Evolutionary conservation across 2,797 vertebrate genomes (phyloP), one percentile per base, ranked within the genome.

Genomic region (Pipistrellus pipistrellus): DNA sequence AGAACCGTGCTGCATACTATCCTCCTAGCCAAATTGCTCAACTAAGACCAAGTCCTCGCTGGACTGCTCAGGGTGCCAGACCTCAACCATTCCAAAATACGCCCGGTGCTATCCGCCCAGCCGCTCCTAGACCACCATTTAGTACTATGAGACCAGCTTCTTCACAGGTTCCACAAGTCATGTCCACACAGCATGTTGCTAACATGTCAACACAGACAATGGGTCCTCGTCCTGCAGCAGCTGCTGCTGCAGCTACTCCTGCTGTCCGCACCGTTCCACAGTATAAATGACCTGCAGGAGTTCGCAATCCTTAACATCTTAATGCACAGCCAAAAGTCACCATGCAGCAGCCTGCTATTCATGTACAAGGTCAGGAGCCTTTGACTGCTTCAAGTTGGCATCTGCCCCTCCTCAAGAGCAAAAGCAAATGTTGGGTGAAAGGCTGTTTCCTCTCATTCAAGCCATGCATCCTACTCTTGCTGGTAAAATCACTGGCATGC

Each of bases 1-100:
- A 99, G 98, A 99, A 99, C 98, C 99, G 99, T 98, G 99, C 99
- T 98, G 99, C 99, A 0, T 99, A 99, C 98, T 99, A 99, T 95
- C 99, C 99, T 72, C 98, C 99, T 97, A 99, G 99, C 97, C 99
- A 99, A 96, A 98, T 99, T 57, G 98, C 99, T 82, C 99, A 99
- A 93, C 99, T 99, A 96, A 99, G 99, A 97, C 99, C 99, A 93
- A 99, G 99, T 41, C 38, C 38, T 41, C 38, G 38, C 38, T 41
- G 38, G 38, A 41, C 38, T 98, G 98, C 99, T 95, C 99, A 99
- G 97, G 99, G 99, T 96, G 99, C 99, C 98, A 98, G 99, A 98
- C 99, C 99, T 98, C 99, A 99, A 98, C 99, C 99, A 97, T 99
- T 99, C 99, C 99, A 99, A 96, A 99, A 99, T 97, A 99, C 99